These are phyloP conservation scores for Cryptophagus acutangulus DNA, from an alignment of 2,888 invertebrate genomes.

Conservation along the genomic window DNA sequence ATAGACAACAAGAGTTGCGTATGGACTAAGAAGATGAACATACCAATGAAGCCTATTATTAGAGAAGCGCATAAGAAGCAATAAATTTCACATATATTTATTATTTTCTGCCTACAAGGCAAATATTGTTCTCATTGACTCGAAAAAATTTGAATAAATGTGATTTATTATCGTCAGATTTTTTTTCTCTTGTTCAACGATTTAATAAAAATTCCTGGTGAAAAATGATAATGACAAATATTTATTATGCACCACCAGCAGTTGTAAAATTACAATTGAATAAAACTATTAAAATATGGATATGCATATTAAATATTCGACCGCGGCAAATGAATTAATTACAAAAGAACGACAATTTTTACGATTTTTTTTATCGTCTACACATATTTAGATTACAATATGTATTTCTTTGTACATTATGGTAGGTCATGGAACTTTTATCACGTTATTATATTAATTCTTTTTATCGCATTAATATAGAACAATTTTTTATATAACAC, in stretches of 20 bases:
- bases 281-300: slow-evolving; percentile 2
- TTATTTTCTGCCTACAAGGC: slow-evolving; percentile 1
- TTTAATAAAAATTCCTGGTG: not conserved
- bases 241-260: too few relatives aligned
- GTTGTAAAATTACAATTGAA: not conserved
- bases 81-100: slow-evolving; percentile 3
- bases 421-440: slow-evolving; percentile 47
- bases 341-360: slow-evolving; percentile 15
- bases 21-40: too few relatives aligned
- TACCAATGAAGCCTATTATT: slow-evolving; percentile 3
- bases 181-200: not conserved
- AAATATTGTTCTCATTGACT: slow-evolving; percentile 3
- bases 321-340: slow-evolving; percentile 19
- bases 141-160: slow-evolving; percentile 1
- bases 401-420: slow-evolving; percentile 28
- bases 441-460: slow-evolving; percentile 38
- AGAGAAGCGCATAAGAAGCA: not conserved
- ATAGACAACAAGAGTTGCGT: too few relatives aligned
- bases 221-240: not conserved
- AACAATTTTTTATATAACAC: too few relatives aligned
- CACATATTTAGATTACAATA: slow-evolving; percentile 33
- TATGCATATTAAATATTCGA: slow-evolving; percentile 16
- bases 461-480: too few relatives aligned
- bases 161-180: slow-evolving; percentile 1
- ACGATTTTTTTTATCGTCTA: slow-evolving; percentile 19